These are phyloP conservation scores for Acanthurus leucopareius DNA, from an alignment of 2,797 vertebrate species.

Conservation along the genomic window DNA sequence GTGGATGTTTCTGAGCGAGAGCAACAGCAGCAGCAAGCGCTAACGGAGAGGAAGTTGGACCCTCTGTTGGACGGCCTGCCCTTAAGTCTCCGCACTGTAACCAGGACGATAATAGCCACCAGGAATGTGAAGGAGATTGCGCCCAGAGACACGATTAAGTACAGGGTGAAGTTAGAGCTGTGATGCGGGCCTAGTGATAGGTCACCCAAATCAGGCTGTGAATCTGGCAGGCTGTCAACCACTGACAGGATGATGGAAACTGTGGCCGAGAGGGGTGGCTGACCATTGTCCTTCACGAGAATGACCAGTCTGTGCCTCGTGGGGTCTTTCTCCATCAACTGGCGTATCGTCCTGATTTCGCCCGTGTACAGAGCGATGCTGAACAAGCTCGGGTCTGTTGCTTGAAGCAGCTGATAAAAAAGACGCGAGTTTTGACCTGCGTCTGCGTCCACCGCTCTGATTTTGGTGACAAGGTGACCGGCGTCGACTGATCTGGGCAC, in stretches of 20 bases:
- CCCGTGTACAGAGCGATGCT: slow-evolving; percentile 90
- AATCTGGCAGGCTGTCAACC: slow-evolving; percentile 90
- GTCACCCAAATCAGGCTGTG: slow-evolving; percentile 87
- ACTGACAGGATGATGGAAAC: slow-evolving; percentile 91
- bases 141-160: slow-evolving; percentile 91
- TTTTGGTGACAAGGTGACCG: slow-evolving; percentile 87
- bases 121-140: slow-evolving; percentile 91
- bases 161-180: slow-evolving; percentile 86
- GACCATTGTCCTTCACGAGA: slow-evolving; percentile 91
- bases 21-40: slow-evolving; percentile 78
- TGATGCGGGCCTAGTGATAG: slow-evolving; percentile 84
- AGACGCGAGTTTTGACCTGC: slow-evolving; percentile 89
- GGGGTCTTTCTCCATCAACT: slow-evolving; percentile 87
- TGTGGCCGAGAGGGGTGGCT: slow-evolving; percentile 91
- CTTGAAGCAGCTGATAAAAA: slow-evolving; percentile 88
- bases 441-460: slow-evolving; percentile 86
- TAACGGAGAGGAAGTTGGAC: slow-evolving; percentile 65
- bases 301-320: slow-evolving; percentile 88
- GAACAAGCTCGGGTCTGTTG: slow-evolving; percentile 89
- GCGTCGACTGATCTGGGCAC: slow-evolving; percentile 88
- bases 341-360: slow-evolving; percentile 90
- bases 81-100: slow-evolving; percentile 84
- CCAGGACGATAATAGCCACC: slow-evolving; percentile 90
- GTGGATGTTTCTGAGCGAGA: slow-evolving; percentile 66
- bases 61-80: slow-evolving; percentile 72